Conservation (phyloP, 2,113 vertebrate genomes). For the Dicentrarchus labrax region DNA sequence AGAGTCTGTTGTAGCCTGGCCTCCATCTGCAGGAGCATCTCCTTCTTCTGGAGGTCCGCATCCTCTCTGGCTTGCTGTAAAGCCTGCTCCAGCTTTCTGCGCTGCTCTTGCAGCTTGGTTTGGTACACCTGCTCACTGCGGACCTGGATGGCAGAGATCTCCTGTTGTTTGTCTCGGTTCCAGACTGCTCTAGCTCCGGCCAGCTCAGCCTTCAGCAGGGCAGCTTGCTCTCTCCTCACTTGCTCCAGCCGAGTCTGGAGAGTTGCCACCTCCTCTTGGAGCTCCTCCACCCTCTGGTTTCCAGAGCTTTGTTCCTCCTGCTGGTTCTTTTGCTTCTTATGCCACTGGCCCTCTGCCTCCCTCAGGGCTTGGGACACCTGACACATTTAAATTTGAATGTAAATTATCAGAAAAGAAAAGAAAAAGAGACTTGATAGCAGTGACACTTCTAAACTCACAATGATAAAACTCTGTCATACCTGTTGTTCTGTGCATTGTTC, state of each 20-base stretch:
- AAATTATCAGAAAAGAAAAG: background rate
- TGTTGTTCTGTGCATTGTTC: constrained; percentile 79
- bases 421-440: background rate
- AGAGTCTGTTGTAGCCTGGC: constrained; percentile 84
- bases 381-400: background rate
- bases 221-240: constrained; percentile 85
- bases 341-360: constrained; percentile 88
- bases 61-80: constrained; percentile 86
- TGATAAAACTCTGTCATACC: constrained; percentile 70
- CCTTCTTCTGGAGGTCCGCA: constrained; percentile 84
- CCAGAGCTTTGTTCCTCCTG: constrained; percentile 72
- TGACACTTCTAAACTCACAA: background rate
- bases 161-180: constrained; percentile 93
- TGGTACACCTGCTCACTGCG: constrained; percentile 88
- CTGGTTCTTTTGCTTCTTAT: constrained; percentile 78
- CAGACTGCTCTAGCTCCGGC: constrained; percentile 89
- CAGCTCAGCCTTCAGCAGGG: constrained; percentile 90
- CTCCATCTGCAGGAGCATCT: constrained; percentile 87
- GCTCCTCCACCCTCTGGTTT: constrained; percentile 77
- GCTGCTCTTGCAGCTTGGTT: constrained; percentile 87
- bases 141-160: constrained; percentile 86
- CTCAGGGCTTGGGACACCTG: constrained; percentile 77
- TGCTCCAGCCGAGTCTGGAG: constrained; percentile 87
- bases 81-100: constrained; percentile 86
- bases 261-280: constrained; percentile 85